Evolutionary conservation across 1,140 invertebrate genomes (phyloP).

Genomic region (Hyphantria cunea): DNA sequence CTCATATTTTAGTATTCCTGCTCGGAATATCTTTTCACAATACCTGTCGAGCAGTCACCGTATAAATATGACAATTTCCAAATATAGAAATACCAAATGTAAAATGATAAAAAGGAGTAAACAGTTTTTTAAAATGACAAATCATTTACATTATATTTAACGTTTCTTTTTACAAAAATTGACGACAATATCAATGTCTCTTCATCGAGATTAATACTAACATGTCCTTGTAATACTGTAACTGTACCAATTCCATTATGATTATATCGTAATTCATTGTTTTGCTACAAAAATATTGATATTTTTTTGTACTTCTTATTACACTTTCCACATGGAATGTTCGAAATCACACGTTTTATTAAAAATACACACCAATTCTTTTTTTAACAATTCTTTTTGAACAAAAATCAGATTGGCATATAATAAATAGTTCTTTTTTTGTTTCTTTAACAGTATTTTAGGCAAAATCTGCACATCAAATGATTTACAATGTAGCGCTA

Average conservation of each 20-base stretch:
- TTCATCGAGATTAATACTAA: constrained; percentile 53
- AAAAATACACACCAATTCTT: constrained; percentile 61
- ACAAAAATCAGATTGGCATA: constrained; percentile 53
- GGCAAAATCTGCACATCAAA: constrained; percentile 1
- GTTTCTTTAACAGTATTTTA: constrained; percentile 10
- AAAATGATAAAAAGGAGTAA: constrained; percentile 61
- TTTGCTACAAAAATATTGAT: constrained; percentile 78
- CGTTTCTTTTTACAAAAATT: constrained; percentile 49
- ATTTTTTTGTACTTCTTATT: constrained; percentile 77
- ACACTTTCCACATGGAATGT: constrained; percentile 77
- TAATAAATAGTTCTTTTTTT: constrained; percentile 68
- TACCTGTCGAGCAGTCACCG: constrained; percentile 46
- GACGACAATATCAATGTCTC: constrained; percentile 45
- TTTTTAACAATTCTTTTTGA: constrained; percentile 53
- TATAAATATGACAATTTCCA: constrained; percentile 55
- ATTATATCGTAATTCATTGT: constrained; percentile 51
- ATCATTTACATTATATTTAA: constrained; percentile 37
- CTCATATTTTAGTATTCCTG: constrained; percentile 65
- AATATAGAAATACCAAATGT: constrained; percentile 65
- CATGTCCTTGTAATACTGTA: constrained; percentile 70
- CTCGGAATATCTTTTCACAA: constrained; percentile 47
- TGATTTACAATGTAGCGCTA: neutral
- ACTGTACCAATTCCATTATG: constrained; percentile 60
- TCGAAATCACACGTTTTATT: constrained; percentile 70
- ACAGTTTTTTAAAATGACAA: constrained; percentile 47